Evolutionary conservation across 2,113 vertebrate species (phyloP).

Genomic region (Myotis brandtii): DNA sequence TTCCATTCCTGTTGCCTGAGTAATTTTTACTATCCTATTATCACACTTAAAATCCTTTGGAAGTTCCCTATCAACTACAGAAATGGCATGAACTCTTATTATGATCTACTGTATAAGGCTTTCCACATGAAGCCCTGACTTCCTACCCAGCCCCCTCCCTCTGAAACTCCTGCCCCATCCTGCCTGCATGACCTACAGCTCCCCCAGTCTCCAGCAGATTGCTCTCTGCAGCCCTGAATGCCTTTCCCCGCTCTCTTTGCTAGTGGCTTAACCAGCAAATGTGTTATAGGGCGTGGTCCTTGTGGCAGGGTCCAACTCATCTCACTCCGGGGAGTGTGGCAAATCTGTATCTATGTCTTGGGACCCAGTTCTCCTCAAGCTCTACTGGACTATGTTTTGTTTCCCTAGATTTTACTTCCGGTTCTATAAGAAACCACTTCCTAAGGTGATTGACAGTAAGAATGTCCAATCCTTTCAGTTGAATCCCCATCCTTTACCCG

Average conservation of each 20-base stretch:
- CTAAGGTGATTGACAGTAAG: neutral
- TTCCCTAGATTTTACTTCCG: slow-evolving; percentile 4
- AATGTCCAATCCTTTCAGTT: neutral
- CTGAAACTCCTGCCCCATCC: neutral
- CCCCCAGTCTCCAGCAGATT: neutral
- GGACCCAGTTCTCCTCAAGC: neutral
- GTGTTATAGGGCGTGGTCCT: neutral
- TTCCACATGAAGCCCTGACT: neutral
- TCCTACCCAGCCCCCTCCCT: neutral
- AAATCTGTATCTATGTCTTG: neutral
- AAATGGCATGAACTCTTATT: neutral
- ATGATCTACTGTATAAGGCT: neutral
- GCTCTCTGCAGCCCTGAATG: neutral
- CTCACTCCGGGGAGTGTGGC: neutral
- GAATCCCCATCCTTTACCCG: neutral
- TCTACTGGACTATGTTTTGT: neutral
- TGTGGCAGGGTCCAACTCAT: neutral
- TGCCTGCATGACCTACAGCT: neutral
- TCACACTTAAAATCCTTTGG: neutral
- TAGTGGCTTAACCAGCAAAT: neutral
- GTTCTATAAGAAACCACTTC: neutral
- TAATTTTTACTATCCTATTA: neutral
- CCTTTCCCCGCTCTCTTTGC: neutral
- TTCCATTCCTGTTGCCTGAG: neutral
- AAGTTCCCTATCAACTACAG: neutral